Conservation (phyloP, 2,888 invertebrate species). For the Phymatocera aterrima region DNA sequence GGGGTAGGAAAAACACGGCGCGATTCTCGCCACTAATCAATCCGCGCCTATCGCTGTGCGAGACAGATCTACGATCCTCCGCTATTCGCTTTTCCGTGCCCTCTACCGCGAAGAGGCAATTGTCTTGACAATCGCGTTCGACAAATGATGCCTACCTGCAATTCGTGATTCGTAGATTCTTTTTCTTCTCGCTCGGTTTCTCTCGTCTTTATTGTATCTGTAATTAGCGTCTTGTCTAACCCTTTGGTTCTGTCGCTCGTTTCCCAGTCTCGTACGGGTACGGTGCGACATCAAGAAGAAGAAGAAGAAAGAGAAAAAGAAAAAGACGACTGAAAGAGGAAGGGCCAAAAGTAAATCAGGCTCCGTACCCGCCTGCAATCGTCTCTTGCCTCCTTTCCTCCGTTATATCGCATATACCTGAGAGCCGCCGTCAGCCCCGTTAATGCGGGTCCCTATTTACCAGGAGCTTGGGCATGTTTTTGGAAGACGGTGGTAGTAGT, state of each 20-base stretch:
- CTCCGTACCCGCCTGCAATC: background rate
- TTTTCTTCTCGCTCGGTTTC: background rate
- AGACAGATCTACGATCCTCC: background rate
- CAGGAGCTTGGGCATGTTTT: conserved; percentile 18
- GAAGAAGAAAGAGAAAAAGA: background rate
- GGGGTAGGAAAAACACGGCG: too few species aligned
- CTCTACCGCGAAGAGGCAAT: conserved; percentile 15
- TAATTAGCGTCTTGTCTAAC: background rate
- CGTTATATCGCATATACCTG: too few species aligned
- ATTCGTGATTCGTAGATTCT: too few species aligned
- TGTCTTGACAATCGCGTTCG: background rate
- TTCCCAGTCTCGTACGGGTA: conserved; percentile 6
- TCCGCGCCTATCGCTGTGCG: background rate
- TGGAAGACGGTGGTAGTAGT: conserved; percentile 11
- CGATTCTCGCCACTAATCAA: conserved; percentile 10
- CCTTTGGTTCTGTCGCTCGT: conserved; percentile 1
- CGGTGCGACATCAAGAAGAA: background rate
- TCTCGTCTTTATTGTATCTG: background rate
- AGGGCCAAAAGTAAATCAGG: background rate
- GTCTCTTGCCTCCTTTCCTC: background rate
- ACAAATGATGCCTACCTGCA: background rate
- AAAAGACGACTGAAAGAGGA: background rate
- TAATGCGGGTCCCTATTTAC: conserved; percentile 33
- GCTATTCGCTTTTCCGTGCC: background rate
- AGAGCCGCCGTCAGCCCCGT: too few species aligned